These are phyloP conservation scores for Chaetogeoica ovagalla DNA, from an alignment of 2,888 invertebrate species.

Conservation along the genomic window DNA sequence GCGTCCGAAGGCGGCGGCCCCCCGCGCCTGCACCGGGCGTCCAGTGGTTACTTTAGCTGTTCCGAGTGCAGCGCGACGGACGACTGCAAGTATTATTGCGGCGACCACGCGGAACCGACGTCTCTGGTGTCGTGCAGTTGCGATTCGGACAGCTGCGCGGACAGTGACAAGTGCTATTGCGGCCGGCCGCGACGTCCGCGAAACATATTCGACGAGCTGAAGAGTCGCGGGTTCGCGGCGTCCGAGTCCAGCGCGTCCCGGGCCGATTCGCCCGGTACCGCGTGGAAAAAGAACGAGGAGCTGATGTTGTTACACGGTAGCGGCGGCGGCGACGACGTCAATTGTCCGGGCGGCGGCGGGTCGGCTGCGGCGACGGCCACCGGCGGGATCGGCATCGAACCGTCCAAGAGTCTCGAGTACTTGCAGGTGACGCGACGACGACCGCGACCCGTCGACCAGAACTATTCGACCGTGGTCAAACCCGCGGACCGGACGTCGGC, in stretches of 20 bases:
- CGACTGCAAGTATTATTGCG: constrained; percentile 82
- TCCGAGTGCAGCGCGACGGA: constrained; percentile 80
- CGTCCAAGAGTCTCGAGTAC: constrained; percentile 60
- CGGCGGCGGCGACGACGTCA: constrained; percentile 52
- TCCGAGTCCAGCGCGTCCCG: constrained; percentile 58
- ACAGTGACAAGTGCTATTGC: constrained; percentile 87
- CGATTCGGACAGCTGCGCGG: constrained; percentile 84
- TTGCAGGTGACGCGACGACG: constrained; percentile 58
- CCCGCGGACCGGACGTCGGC: constrained; percentile 29
- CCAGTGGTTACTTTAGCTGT: constrained; percentile 77
- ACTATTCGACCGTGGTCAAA: constrained; percentile 56
- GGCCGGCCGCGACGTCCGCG: constrained; percentile 56
- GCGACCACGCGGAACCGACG: not conserved
- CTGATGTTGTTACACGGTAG: constrained; percentile 23
- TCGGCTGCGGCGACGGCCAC: constrained; percentile 58
- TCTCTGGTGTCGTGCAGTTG: constrained; percentile 67
- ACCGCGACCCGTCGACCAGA: constrained; percentile 58
- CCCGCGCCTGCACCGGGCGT: constrained; percentile 60
- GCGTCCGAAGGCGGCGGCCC: constrained; percentile 55
- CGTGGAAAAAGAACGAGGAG: constrained; percentile 56
- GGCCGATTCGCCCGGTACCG: constrained; percentile 57
- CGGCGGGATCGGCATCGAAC: constrained; percentile 56
- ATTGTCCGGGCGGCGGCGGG: constrained; percentile 56
- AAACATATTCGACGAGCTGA: constrained; percentile 62
- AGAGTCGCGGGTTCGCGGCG: constrained; percentile 63